A percentile compares a stretch with the other conserved stretches of the same genome.
Conservation (phyloP, 1,140 invertebrate genomes). For the Vanessa atalanta region DNA sequence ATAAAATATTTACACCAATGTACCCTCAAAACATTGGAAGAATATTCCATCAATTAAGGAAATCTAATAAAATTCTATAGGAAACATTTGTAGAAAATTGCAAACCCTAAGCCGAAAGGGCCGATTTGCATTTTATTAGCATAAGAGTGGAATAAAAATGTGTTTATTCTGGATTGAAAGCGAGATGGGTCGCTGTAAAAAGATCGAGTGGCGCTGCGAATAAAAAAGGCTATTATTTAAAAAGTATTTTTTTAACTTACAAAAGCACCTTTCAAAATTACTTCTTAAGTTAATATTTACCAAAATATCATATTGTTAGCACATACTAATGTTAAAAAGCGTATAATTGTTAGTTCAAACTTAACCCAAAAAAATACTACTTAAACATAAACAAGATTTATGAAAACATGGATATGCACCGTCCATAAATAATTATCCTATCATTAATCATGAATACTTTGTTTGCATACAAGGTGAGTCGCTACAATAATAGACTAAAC, state of each 20-base stretch:
- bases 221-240: conserved; percentile 27
- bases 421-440: no score
- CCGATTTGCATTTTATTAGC: conserved; percentile 74
- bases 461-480: no score
- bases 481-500: no score
- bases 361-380: no score
- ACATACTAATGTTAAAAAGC: neutral
- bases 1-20: neutral
- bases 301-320: neutral
- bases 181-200: conserved; percentile 51
- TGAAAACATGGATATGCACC: no score
- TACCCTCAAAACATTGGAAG: conserved; percentile 3
- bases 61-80: conserved; percentile 70
- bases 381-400: no score
- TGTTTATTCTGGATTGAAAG: conserved; percentile 69
- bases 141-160: conserved; percentile 73
- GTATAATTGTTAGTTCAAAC: no score
- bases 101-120: conserved; percentile 64
- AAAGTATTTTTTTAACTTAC: neutral
- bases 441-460: no score
- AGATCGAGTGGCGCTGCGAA: conserved; percentile 53
- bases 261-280: neutral
- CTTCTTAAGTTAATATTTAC: neutral
- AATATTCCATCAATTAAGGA: conserved; percentile 59
- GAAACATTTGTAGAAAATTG: conserved; percentile 71